Evolutionary conservation across 2,888 invertebrate genomes (phyloP), one percentile per base, ranked within the genome.

Genomic region (Megaustenia siamemsis): DNA sequence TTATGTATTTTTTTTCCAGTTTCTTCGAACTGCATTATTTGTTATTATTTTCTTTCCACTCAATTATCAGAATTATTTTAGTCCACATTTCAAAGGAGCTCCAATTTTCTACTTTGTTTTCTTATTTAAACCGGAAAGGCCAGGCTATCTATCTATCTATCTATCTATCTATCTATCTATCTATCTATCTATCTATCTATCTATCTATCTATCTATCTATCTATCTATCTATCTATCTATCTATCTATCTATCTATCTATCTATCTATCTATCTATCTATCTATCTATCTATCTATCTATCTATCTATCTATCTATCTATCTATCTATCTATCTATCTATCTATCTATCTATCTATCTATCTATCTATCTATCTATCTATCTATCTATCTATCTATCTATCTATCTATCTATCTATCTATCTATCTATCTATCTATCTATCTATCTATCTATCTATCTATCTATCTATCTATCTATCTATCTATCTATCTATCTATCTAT

Each of bases 121-220:
- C n/a, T n/a, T n/a, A n/a, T n/a, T n/a, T n/a, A n/a, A n/a, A n/a
- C n/a, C 49, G 49, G 18, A 49, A 8, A 18, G 49, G 49, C 49
- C 49, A 8, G 49, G 49, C 49, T 49, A 49, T 49, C 49, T 56
- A 56, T 56, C 56, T 56, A 56, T 56, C 56, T 56, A 56, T 56
- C 56, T 56, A 56, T 56, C 56, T 56, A 56, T 56, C 56, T 56
- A 56, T 56, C 56, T 56, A 56, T 56, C 56, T 56, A 56, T 56
- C 56, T 56, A 56, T 56, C 56, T 56, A 56, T 56, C 56, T 56
- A 56, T 56, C 56, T 56, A 56, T 56, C 56, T 56, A 56, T 56
- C 56, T 56, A 56, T 56, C 56, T 56, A 56, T 56, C 56, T 56
- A 56, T 56, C 56, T 56, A 56, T 56, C 56, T 56, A 56, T 56